These are phyloP conservation scores for Leucophenga maculata DNA, from an alignment of 2,888 invertebrate genomes.

Conservation along the genomic window DNA sequence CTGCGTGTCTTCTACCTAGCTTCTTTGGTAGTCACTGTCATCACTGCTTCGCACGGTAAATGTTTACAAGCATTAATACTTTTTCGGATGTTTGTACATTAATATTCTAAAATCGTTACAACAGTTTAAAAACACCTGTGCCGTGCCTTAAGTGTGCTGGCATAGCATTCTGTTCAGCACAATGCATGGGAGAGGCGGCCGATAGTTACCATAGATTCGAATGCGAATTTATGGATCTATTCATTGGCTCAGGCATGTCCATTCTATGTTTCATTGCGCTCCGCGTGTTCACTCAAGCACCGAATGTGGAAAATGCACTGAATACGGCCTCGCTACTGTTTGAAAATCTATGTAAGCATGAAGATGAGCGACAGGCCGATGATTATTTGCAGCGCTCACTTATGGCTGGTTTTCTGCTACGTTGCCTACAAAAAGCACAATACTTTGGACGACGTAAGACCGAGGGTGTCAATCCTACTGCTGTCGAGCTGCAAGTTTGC, in stretches of 20 bases:
- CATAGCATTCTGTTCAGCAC: slow-evolving; percentile 82
- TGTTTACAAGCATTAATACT: not conserved
- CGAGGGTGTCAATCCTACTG: slow-evolving; percentile 72
- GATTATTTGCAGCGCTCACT: slow-evolving; percentile 84
- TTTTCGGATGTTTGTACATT: too few relatives aligned
- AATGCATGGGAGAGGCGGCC: slow-evolving; percentile 79
- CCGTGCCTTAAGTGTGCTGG: slow-evolving; percentile 83
- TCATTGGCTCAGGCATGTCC: slow-evolving; percentile 89
- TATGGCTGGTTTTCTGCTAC: slow-evolving; percentile 83
- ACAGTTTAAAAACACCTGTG: slow-evolving; percentile 77
- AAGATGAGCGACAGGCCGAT: slow-evolving; percentile 75
- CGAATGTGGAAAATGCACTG: slow-evolving; percentile 67
- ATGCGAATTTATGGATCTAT: slow-evolving; percentile 81
- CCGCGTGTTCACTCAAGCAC: slow-evolving; percentile 82
- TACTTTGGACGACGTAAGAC: slow-evolving; percentile 76
- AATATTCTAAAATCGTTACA: too few relatives aligned
- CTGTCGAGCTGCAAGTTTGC: slow-evolving; percentile 76
- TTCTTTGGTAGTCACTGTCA: slow-evolving; percentile 86
- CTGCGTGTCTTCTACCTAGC: slow-evolving; percentile 81
- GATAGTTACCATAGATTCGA: slow-evolving; percentile 82
- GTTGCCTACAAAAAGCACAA: slow-evolving; percentile 79
- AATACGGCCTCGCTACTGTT: slow-evolving; percentile 73
- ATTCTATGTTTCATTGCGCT: slow-evolving; percentile 83
- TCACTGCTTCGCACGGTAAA: slow-evolving; percentile 83
- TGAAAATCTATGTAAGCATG: slow-evolving; percentile 80